Evolutionary conservation across 2,113 vertebrate species (phyloP).

Genomic region (Diadophis punctatus): DNA sequence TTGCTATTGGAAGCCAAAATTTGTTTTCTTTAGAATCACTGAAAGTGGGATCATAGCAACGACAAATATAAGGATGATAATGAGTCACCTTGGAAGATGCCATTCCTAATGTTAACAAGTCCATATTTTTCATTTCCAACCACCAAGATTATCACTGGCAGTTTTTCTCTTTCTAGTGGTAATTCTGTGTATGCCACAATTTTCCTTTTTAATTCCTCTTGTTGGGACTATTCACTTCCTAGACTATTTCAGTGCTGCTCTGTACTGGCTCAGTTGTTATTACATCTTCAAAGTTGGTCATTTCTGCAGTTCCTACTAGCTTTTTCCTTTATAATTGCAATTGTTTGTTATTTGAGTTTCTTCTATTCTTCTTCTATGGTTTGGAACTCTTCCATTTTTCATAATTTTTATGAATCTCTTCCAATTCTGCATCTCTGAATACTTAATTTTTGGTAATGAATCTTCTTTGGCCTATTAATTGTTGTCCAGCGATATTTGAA

Average conservation of each 20-base stretch:
- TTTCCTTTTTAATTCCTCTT: background rate
- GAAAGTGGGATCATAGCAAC: background rate
- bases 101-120: no score
- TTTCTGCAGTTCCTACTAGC: background rate
- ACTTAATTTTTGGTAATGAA: background rate
- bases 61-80: background rate
- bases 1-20: no score
- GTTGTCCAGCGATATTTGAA: background rate
- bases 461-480: background rate
- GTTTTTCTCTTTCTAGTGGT: background rate
- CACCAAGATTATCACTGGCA: background rate
- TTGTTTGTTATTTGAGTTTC: background rate
- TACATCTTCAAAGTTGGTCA: background rate
- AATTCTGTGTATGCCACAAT: background rate
- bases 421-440: background rate
- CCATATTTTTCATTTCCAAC: no score
- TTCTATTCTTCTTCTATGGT: background rate
- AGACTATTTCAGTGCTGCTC: background rate
- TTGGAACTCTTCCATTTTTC: background rate
- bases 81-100: background rate
- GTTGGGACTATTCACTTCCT: background rate
- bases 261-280: background rate
- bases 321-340: background rate
- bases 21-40: no score
- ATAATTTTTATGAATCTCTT: background rate